Evolutionary conservation across 2,797 vertebrate species (phyloP), one percentile per base, ranked within the genome.

Genomic region (Epinephelus malabaricus): DNA sequence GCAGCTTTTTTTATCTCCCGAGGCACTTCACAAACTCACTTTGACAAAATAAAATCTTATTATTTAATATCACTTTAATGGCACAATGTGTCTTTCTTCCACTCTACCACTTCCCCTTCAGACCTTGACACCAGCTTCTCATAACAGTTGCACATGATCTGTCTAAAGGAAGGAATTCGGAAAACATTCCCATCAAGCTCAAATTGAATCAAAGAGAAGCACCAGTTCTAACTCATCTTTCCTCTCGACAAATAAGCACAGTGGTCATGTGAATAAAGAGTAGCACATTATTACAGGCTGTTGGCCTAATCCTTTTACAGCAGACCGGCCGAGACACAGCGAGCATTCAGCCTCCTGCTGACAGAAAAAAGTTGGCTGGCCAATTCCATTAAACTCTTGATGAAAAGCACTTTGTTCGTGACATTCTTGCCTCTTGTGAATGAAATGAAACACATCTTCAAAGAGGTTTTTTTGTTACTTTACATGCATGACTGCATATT

Each of bases 271-370:
- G 95, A 94, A 89, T 80, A 74, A 69, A 78, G 88, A 84, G 89
- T 53, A 87, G 92, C 87, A 79, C 89, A 91, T 94, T 94, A 94
- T 93, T 94, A 92, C 92, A 93, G 92, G 80, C 90, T 85, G 88
- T 40, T 91, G 91, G 90, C 82, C 77, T 96, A 96, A 96, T 95
- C 95, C 93, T 92, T 94, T 95, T 92, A 93, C 87, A 85, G 84
- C 50, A 83, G 88, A 82, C 86, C 54, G 81, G 30, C 60, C 4
- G 65, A 86, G 82, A 94, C 89, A 91, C 88, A 82, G 89, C 54
- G 21, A 79, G 85, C 84, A 88, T 91, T 91, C 89, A 92, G 77
- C 30, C 77, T 59, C 70, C 46, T 2, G 19, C 74, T 72, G 62
- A 76, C 65, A 46, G 47, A 69, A 54, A 27, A 67, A 67, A 49